phyloP scores from a whole-genome alignment of 1,140 invertebrate genomes.

The Cherax quadricarinatus region DNA sequence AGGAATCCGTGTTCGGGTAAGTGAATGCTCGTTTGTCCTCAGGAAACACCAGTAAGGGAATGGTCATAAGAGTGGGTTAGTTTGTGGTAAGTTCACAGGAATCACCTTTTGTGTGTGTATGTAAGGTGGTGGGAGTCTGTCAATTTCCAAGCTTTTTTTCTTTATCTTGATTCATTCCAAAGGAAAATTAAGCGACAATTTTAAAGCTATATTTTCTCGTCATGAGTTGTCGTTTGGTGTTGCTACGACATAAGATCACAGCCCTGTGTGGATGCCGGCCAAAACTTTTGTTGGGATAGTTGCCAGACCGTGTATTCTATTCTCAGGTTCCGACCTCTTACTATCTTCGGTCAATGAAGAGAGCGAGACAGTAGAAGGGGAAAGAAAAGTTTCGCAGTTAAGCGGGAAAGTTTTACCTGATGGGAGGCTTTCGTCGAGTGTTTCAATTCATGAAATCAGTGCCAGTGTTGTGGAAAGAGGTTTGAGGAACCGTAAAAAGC shows the following conservation, averaged over 20 bases:
- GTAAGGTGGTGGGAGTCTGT: background rate
- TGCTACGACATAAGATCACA: conserved; percentile 63
- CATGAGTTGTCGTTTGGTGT: conserved; percentile 47
- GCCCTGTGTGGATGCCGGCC: conserved; percentile 64
- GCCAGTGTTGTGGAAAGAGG: conserved; percentile 37
- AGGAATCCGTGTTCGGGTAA: background rate
- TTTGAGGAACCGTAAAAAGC: conserved; percentile 9
- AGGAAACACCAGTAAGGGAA: conserved; percentile 6
- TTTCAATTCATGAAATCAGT: conserved; percentile 54
- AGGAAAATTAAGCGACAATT: background rate
- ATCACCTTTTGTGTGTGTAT: background rate
- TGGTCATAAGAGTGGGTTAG: background rate
- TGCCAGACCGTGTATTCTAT: conserved; percentile 60
- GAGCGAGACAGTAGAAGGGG: background rate
- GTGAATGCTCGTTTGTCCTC: conserved; percentile 1
- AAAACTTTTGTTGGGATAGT: conserved; percentile 64
- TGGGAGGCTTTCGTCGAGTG: background rate
- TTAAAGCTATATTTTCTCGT: conserved; percentile 11
- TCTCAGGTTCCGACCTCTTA: conserved; percentile 29
- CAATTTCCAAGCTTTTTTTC: background rate
- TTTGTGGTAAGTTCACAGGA: background rate
- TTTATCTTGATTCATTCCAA: background rate
- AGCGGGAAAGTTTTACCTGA: conserved; percentile 52
- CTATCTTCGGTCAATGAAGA: conserved; percentile 26
- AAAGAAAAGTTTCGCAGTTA: conserved; percentile 1